Base-by-base conservation (phyloP, 2,797 vertebrate species). In the Pseudochromis fuscus region DNA sequence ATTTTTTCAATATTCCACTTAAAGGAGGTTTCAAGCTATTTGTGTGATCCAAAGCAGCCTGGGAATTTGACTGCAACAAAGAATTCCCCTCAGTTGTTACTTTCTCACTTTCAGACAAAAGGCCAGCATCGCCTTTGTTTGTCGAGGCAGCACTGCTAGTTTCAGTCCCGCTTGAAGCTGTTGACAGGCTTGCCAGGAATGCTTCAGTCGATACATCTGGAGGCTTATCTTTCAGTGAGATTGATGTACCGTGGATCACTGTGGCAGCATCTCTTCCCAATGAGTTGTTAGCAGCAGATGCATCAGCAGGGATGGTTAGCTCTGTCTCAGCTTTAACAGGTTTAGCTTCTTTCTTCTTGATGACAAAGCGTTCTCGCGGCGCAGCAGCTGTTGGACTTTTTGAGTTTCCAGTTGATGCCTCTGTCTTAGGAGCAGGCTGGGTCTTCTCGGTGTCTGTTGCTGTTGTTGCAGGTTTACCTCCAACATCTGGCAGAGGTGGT, bases 201-300 rank as follows among this genome's bases (percentile, higher is more conserved):
- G 91, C 94, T 87, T 98, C 97, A 25, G 98, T 99, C 42, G 98
- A 97, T 83, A 98, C 95, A 90, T 98, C 96, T 83, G 96, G 95
- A 76, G 97, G 97, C 87, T 98, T 99, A 84, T 97, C 96, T 90
- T 95, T 97, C 62, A 98, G 93, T 87, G 95, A 96, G 71, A 97
- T 86, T 1, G 87, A 72, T 5, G 89, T 27, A 61, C 85, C 52
- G 61, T 91, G 91, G 62, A 85, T 94, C 35, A 77, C 65, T 53
- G 81, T 91, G 27, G 82, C 73, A 46, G 87, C 87, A 6, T 89
- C 94, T 63, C 77, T 89, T 56, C 46, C 82, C 48, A 86, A 60
- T 0, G 58, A 46, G 69, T 33, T 80, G 68, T 67, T 77, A 3
- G 71, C 72, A 56, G 60, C 69, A 66, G 81, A 31, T 53, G 84